Evolutionary conservation across 2,888 invertebrate genomes (phyloP), one percentile per base, ranked within the genome.

Genomic region (Drosophila sordidula): DNA sequence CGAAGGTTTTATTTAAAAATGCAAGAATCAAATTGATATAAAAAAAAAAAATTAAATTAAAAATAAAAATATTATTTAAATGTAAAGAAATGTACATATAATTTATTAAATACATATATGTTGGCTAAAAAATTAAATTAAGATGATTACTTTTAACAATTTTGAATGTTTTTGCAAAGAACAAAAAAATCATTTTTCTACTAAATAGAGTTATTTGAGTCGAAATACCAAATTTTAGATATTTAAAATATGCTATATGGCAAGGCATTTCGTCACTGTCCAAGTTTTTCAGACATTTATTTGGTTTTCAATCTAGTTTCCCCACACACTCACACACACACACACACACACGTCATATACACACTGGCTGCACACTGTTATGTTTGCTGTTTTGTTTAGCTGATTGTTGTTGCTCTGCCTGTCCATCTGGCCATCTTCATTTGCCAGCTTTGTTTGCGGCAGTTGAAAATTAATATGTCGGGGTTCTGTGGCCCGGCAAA

Each of bases 381-480:
- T 52, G 25, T 44, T 42, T 54, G 56, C 18, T 34, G 29, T 57
- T 69, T 45, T 66, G 68, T 41, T 9, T 44, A 42, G 34, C 26
- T 52, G 22, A 66, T 41, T 47, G 11, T 45, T 38, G 25, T 55
- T 49, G 34, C 39, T 65, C 36, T 38, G 68, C 56, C 56, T 59
- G 62, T 81, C 68, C 65, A 70, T 66, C 36, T 51, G 57, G 64
- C 36, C 78, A 50, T 68, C 78, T 71, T 71, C 76, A 71, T 63
- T 78, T 67, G 78, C 63, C 61, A 51, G 73, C 68, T 79, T 67
- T 75, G 73, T 68, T 65, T 78, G 68, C 78, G 78, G 68, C 74
- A 78, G 77, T 61, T 75, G 75, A 63, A 82, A 81, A 82, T 81
- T 70, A 82, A 82, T 81, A 83, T 82, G 79, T 81, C 65, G 51